A percentile compares a stretch with the other conserved stretches of the same genome.
Conservation (phyloP, 2,888 invertebrate genomes). For the Ophioninae sp. region DNA sequence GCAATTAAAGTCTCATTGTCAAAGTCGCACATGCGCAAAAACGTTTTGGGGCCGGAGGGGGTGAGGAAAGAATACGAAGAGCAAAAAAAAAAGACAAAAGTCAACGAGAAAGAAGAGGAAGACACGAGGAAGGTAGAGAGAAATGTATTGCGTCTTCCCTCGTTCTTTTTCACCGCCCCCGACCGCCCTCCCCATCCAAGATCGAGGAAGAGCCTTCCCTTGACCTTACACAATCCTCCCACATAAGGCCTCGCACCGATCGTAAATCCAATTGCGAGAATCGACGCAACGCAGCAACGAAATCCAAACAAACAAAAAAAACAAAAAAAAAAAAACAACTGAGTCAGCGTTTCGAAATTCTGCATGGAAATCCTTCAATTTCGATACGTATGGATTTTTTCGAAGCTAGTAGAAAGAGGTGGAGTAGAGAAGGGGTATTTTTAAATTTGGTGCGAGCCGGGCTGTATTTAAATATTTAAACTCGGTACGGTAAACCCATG, state of each 20-base stretch:
- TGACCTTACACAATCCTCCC: slow-evolving; percentile 56
- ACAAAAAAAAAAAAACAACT: neutral
- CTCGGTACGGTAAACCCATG: too few relatives aligned
- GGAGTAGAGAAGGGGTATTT: too few relatives aligned
- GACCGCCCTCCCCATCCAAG: slow-evolving; percentile 1
- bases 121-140: slow-evolving; percentile 2
- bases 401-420: too few relatives aligned
- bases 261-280: slow-evolving; percentile 42
- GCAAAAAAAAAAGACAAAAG: neutral
- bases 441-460: too few relatives aligned
- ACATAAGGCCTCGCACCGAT: slow-evolving; percentile 34
- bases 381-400: too few relatives aligned
- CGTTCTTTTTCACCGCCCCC: neutral
- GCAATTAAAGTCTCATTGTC: slow-evolving; percentile 27
- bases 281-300: slow-evolving; percentile 4
- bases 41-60: neutral
- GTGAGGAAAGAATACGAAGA: neutral
- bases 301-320: neutral
- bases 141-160: slow-evolving; percentile 6
- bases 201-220: slow-evolving; percentile 40
- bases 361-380: slow-evolving; percentile 14
- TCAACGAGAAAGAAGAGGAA: neutral
- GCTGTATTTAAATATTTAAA: too few relatives aligned
- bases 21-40: slow-evolving; percentile 5
- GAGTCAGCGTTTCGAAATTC: slow-evolving; percentile 20